Percentiles rank a stretch among this genome's conserved stretches.
Evolutionary conservation across 2,113 vertebrate genomes (phyloP).

Genomic region (Sclerurus mexicanus): DNA sequence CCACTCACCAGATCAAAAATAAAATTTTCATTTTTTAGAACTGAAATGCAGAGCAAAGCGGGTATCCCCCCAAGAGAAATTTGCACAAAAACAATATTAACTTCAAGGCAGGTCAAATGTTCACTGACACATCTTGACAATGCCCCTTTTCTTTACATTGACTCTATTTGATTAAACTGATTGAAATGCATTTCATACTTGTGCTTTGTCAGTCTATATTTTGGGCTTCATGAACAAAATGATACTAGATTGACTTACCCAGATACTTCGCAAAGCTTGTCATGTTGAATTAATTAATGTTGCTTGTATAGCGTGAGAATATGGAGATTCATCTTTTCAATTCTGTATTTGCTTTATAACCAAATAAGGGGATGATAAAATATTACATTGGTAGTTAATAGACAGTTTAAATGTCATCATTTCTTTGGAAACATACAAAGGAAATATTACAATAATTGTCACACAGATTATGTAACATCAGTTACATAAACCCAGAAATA

Average conservation of each 20-base stretch:
- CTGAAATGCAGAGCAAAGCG: background rate
- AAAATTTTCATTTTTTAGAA: background rate
- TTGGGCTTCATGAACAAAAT: conserved; percentile 57
- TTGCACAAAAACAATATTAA: conserved; percentile 39
- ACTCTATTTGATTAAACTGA: conserved; percentile 65
- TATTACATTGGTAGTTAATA: background rate
- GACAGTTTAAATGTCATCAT: background rate
- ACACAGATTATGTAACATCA: background rate
- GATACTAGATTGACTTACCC: conserved; percentile 62
- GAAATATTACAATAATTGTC: background rate
- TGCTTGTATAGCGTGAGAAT: conserved; percentile 51
- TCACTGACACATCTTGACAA: conserved; percentile 67
- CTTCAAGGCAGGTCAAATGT: conserved; percentile 61
- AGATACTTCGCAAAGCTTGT: conserved; percentile 65
- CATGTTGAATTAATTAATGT: conserved; percentile 57
- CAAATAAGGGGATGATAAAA: background rate
- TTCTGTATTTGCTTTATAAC: conserved; percentile 10
- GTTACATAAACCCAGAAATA: conserved; percentile 3
- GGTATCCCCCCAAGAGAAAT: conserved; percentile 19
- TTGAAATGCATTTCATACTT: conserved; percentile 66
- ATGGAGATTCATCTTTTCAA: conserved; percentile 24
- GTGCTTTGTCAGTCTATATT: conserved; percentile 67
- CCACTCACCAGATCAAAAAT: background rate
- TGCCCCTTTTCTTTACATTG: conserved; percentile 61
- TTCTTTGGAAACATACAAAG: background rate